Evolutionary conservation across 2,797 vertebrate genomes (phyloP).

Genomic region (Melanotaenia nigrans): DNA sequence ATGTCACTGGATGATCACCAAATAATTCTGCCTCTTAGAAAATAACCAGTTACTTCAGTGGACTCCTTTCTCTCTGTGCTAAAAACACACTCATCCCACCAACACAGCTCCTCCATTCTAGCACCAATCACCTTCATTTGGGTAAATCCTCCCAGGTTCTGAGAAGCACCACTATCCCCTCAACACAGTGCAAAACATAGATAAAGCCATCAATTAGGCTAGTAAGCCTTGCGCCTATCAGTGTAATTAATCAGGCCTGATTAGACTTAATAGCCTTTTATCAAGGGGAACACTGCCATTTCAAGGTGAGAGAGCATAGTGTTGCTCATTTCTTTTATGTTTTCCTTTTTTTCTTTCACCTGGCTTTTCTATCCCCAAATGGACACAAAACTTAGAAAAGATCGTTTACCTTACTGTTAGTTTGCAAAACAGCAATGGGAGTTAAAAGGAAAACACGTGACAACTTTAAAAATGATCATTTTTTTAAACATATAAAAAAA

Average conservation of each 20-base stretch:
- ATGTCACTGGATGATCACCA: conserved; percentile 1
- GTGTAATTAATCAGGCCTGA: conserved; percentile 82
- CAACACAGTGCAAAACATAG: conserved; percentile 63
- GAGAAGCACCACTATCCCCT: conserved; percentile 65
- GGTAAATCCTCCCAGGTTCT: conserved; percentile 48
- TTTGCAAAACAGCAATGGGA: background rate
- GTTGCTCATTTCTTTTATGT: conserved; percentile 38
- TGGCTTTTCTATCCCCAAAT: background rate
- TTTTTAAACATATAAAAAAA: too few relatives aligned
- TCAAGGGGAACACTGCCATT: conserved; percentile 65
- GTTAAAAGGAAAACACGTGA: too few relatives aligned
- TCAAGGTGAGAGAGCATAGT: conserved; percentile 73
- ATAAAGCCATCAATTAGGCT: conserved; percentile 80
- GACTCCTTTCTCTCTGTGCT: background rate
- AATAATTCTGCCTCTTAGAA: conserved; percentile 7
- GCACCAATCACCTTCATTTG: conserved; percentile 68
- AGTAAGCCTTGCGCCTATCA: conserved; percentile 68
- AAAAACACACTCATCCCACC: background rate
- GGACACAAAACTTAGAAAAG: background rate
- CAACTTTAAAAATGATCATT: too few relatives aligned
- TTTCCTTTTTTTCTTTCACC: conserved; percentile 5
- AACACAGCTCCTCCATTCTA: conserved; percentile 5
- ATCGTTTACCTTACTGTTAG: background rate
- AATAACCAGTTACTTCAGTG: background rate
- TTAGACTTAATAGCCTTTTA: conserved; percentile 77